phyloP scores from a whole-genome alignment of 2,113 vertebrate species.

The Lagopus leucura region DNA sequence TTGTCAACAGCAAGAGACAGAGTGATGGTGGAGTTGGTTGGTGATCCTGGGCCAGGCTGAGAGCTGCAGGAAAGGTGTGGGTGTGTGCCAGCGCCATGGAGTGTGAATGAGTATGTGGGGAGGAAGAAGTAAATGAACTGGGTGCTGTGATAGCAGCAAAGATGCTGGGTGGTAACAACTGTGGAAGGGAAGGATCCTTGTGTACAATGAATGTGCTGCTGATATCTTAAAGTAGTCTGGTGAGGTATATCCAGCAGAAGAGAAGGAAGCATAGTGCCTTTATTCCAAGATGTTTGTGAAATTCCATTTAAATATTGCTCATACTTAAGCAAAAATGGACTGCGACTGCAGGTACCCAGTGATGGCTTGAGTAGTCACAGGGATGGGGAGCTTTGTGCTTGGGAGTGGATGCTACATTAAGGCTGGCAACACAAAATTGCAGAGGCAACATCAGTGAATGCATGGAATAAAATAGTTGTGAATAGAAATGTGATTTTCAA shows the following conservation, averaged over 20 bases:
- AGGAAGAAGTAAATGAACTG: neutral
- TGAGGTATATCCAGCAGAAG: neutral
- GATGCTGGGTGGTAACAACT: neutral
- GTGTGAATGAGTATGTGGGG: neutral
- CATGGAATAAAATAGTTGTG: neutral
- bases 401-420: neutral
- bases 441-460: neutral
- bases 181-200: neutral
- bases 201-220: neutral
- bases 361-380: neutral
- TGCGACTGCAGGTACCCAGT: neutral
- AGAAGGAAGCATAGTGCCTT: neutral
- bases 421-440: neutral
- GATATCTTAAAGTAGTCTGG: neutral
- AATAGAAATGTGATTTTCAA: neutral
- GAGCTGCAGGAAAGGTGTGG: neutral
- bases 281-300: neutral
- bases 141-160: neutral
- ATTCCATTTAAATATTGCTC: neutral
- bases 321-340: neutral
- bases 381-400: neutral
- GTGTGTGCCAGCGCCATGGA: neutral
- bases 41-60: neutral
- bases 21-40: too few relatives aligned
- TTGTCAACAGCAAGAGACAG: neutral